Evolutionary conservation across 2,113 vertebrate species (phyloP), one percentile per base, ranked within the genome.

Genomic region (Crotophaga sulcirostris): DNA sequence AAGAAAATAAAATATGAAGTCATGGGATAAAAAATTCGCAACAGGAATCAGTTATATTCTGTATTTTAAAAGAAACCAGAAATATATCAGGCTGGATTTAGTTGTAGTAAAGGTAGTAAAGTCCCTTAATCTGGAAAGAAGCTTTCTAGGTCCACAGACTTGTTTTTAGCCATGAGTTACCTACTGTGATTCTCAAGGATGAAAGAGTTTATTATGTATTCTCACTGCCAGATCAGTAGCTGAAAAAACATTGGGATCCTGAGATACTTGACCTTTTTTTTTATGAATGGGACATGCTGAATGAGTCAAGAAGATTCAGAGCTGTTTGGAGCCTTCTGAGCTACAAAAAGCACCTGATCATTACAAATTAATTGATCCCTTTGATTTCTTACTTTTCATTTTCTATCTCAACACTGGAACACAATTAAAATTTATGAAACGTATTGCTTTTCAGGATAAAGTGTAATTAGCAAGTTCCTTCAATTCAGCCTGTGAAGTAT

Each of bases 251-350:
- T 24, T 85, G 84, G 62, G 68, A 79, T 81, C 52, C 45, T 91
- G 33, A 95, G 54, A 85, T 36, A 63, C 28, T 21, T 95, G 89
- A 89, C 81, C 70, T 94, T 87, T 93, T 87, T 93, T 59, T 72
- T 87, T 49, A 21, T 49, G 47, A 49, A 49, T 49, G 47, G 47
- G n/a, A n/a, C n/a, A n/a, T n/a, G n/a, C n/a, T n/a, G n/a, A n/a
- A n/a, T n/a, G n/a, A n/a, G n/a, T n/a, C n/a, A n/a, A n/a, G n/a
- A n/a, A 92, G 89, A 81, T 73, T 96, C 75, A 84, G n/a, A 44
- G 58, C 9, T 70, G 29, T 73, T 91, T 74, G 31, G 42, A 69
- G n/a, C 19, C 28, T 82, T 75, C 59, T 87, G 29, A 93, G 56
- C 42, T 76, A 78, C 51, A 82, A 47, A 95, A 88, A 86, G 26